Evolutionary conservation across 2,888 invertebrate species (phyloP).

Genomic region (Esperia sulphurella): DNA sequence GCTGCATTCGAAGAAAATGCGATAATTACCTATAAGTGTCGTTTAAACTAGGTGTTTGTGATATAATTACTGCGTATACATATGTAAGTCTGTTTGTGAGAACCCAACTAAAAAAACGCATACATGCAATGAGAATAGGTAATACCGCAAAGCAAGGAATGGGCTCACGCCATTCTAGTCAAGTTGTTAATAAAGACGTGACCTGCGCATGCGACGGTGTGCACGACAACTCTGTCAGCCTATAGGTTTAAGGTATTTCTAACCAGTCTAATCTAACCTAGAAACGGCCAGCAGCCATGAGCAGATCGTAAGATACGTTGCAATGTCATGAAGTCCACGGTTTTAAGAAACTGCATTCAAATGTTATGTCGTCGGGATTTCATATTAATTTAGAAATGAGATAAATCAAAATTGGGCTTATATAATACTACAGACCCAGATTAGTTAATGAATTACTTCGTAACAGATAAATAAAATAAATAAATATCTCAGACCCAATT

Average conservation of each 20-base stretch:
- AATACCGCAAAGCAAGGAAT: slow-evolving; percentile 10
- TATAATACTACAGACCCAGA: too few species aligned
- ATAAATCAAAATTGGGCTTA: too few species aligned
- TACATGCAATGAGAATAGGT: slow-evolving; percentile 27
- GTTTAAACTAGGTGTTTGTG: slow-evolving; percentile 13
- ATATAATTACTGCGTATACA: slow-evolving; percentile 23
- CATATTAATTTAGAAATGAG: too few species aligned
- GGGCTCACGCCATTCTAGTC: slow-evolving; percentile 17
- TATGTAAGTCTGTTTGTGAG: slow-evolving; percentile 36
- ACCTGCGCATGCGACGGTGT: background rate
- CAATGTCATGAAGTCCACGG: background rate
- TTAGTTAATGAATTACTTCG: too few species aligned
- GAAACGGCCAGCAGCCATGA: background rate
- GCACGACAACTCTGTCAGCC: background rate
- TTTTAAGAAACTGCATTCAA: background rate
- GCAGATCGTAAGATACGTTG: background rate
- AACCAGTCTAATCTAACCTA: background rate
- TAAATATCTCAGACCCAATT: too few species aligned
- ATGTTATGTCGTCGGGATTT: too few species aligned
- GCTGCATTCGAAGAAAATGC: slow-evolving; percentile 11
- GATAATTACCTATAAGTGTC: slow-evolving; percentile 16
- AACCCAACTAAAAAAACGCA: slow-evolving; percentile 39
- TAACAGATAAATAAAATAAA: too few species aligned
- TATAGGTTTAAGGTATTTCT: background rate
- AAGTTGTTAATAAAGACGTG: slow-evolving; percentile 1